Percentiles rank a stretch among this genome's conserved stretches.
Evolutionary conservation across 1,140 invertebrate species (phyloP).

Genomic region (Leptinotarsa defecta): DNA sequence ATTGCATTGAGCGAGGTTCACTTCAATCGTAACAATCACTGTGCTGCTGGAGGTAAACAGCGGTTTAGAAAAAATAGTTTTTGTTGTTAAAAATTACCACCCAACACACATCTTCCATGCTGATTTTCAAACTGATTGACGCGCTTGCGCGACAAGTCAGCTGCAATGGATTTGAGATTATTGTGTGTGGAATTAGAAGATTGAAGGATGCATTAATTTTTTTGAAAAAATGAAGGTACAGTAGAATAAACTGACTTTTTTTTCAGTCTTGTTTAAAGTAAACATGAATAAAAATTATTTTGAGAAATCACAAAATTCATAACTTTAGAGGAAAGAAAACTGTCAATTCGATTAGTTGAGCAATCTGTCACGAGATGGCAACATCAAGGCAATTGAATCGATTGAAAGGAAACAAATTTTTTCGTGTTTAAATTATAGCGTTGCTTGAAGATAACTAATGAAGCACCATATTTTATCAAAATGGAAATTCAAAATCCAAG

Average conservation of each 20-base stretch:
- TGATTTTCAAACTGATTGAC: conserved; percentile 41
- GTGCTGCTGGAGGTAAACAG: background rate
- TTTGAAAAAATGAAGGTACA: background rate
- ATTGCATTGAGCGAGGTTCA: background rate
- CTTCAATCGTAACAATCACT: background rate
- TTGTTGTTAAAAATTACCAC: conserved; percentile 35
- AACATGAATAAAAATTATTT: background rate
- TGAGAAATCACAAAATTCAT: background rate
- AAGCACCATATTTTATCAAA: too few relatives aligned
- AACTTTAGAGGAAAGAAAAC: background rate
- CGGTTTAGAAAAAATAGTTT: conserved; percentile 6
- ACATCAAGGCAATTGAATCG: too few relatives aligned
- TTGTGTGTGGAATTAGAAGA: background rate
- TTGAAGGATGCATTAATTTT: background rate
- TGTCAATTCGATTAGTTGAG: background rate
- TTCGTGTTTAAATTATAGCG: too few relatives aligned
- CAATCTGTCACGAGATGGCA: too few relatives aligned
- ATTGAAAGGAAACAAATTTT: too few relatives aligned
- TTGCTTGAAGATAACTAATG: too few relatives aligned
- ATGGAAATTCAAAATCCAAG: too few relatives aligned
- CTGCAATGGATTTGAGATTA: conserved; percentile 33
- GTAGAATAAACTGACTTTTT: background rate
- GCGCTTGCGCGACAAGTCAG: conserved; percentile 37
- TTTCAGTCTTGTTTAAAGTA: background rate
- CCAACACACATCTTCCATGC: conserved; percentile 44